Conservation (phyloP, 1,140 invertebrate species). For the Orussus abietinus region DNA sequence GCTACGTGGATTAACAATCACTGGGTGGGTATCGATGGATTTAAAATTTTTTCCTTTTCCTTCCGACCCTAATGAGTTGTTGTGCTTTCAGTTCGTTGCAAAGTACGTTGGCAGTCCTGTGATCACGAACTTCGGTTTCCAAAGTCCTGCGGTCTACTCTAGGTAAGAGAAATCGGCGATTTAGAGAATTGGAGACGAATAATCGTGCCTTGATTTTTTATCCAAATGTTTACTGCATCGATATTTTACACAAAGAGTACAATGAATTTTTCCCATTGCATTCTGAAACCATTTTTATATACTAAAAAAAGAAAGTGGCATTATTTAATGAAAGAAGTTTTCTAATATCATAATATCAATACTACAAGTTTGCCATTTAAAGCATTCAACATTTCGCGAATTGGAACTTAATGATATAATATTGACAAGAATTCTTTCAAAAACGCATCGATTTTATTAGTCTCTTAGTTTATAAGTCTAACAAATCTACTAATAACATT, state of each 20-base stretch:
- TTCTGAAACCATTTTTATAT: no score
- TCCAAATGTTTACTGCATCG: no score
- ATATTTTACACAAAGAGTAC: no score
- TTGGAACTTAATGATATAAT: neutral
- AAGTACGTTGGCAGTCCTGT: conserved; percentile 48
- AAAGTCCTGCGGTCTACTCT: conserved; percentile 41
- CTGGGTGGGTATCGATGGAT: conserved; percentile 32
- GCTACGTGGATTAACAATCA: conserved; percentile 36
- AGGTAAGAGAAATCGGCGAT: conserved; percentile 44
- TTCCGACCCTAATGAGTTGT: conserved; percentile 13
- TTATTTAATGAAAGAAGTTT: neutral
- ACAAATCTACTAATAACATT: no score
- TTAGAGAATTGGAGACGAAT: no score
- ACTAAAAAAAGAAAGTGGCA: neutral
- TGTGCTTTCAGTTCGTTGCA: conserved; percentile 39
- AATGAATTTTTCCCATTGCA: no score
- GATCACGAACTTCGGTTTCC: conserved; percentile 38
- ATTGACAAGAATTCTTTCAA: no score
- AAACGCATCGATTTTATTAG: no score
- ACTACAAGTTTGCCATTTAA: neutral
- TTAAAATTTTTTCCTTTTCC: conserved; percentile 12
- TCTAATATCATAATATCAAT: conserved; percentile 2
- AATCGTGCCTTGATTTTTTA: no score
- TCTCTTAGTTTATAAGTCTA: conserved; percentile 2
- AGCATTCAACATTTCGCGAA: neutral